Percentiles rank a stretch among this genome's conserved stretches.
Evolutionary conservation across 2,888 invertebrate genomes (phyloP).

Genomic region (Chaitophorus viminalis): DNA sequence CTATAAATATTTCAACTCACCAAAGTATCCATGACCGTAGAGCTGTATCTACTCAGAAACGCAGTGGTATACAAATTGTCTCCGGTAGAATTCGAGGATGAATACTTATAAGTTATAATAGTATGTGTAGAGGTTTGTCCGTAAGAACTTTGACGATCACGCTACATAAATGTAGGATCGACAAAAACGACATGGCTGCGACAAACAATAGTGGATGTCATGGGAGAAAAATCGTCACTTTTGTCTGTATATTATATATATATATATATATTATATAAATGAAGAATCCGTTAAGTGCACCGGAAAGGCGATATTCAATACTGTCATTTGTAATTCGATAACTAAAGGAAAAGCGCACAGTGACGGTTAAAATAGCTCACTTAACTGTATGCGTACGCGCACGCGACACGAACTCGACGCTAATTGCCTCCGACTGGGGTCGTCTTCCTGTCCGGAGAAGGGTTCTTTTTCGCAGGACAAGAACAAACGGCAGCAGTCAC

Average conservation of each 20-base stretch:
- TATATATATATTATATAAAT: too few relatives aligned
- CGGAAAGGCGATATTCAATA: neutral
- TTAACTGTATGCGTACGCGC: neutral
- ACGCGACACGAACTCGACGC: slow-evolving; percentile 8
- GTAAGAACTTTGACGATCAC: too few relatives aligned
- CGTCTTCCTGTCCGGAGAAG: slow-evolving; percentile 27
- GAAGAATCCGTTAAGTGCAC: slow-evolving; percentile 29
- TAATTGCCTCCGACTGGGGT: slow-evolving; percentile 13
- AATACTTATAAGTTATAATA: too few relatives aligned
- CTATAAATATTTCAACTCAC: too few relatives aligned
- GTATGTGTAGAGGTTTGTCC: too few relatives aligned
- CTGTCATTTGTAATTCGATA: slow-evolving; percentile 45
- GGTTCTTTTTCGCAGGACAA: neutral
- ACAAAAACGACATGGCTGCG: neutral
- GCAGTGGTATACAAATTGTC: too few relatives aligned
- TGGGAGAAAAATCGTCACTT: neutral
- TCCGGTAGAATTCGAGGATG: too few relatives aligned
- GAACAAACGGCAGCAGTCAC: neutral
- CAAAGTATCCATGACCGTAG: too few relatives aligned
- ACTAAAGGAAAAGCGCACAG: neutral
- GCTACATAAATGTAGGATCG: too few relatives aligned
- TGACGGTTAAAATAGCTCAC: slow-evolving; percentile 1
- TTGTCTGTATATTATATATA: neutral
- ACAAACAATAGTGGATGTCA: neutral
- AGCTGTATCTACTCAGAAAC: too few relatives aligned